A percentile compares a stretch with the other conserved stretches of the same genome.
Evolutionary conservation across 2,113 vertebrate species (phyloP).

Genomic region (Furnarius figulus): DNA sequence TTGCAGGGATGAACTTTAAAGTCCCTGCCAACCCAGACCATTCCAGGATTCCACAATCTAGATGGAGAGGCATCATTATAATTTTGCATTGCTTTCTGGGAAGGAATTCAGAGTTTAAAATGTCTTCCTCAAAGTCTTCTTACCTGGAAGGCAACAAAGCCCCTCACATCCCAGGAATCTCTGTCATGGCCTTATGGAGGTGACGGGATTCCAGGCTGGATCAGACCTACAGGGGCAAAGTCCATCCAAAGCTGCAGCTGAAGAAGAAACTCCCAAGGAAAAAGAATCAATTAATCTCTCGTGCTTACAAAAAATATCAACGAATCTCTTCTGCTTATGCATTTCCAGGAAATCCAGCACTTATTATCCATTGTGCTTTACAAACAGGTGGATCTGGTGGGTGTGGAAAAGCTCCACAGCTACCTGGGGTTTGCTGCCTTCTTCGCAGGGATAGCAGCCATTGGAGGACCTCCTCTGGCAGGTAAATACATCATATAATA

Average conservation of each 20-base stretch:
- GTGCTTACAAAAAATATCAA: neutral
- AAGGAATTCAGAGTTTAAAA: neutral
- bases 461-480: slow-evolving; percentile 90
- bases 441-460: slow-evolving; percentile 86
- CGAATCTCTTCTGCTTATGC: accelerated
- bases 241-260: neutral
- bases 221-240: neutral
- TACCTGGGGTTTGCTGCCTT: slow-evolving; percentile 89
- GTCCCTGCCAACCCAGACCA: neutral
- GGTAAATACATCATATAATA: slow-evolving; percentile 64
- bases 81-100: neutral
- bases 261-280: neutral
- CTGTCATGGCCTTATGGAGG: neutral
- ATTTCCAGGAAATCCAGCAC: accelerated
- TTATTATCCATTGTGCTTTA: neutral
- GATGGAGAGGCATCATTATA: accelerated
- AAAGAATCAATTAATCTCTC: neutral
- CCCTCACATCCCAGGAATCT: neutral
- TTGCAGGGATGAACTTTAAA: neutral
- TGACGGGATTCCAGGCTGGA: neutral
- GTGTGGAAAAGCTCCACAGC: slow-evolving; percentile 80
- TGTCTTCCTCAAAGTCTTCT: neutral
- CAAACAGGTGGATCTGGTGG: slow-evolving; percentile 87
- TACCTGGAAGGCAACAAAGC: neutral
- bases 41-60: neutral